phyloP scores from a whole-genome alignment of 2,888 invertebrate genomes.

The Pelosia muscerda region DNA sequence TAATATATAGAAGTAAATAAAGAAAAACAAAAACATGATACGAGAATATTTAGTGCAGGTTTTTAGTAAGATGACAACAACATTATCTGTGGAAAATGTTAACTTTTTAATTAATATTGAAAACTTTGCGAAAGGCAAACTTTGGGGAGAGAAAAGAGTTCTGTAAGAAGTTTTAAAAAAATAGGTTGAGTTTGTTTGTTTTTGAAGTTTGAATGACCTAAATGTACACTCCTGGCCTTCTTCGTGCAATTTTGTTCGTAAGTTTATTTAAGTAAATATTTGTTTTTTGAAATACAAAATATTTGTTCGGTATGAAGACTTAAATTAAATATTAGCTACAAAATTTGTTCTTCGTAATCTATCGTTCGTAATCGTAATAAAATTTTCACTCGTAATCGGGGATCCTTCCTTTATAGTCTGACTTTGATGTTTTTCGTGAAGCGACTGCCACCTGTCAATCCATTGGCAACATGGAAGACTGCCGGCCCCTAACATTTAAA shows the following conservation, averaged over 20 bases:
- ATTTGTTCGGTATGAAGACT: background rate
- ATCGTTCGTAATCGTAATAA: no score
- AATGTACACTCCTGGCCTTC: background rate
- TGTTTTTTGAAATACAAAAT: background rate
- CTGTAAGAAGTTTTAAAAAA: background rate
- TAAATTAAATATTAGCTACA: no score
- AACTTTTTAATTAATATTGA: conserved; percentile 14
- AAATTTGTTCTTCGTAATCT: no score
- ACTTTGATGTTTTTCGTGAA: no score
- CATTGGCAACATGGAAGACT: no score
- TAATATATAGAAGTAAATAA: background rate
- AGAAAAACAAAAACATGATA: background rate
- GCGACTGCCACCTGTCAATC: no score
- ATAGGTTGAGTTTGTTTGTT: conserved; percentile 5
- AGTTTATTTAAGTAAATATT: background rate
- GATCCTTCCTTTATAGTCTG: no score
- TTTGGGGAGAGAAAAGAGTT: conserved; percentile 7
- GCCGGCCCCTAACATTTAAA: no score
- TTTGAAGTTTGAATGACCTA: background rate
- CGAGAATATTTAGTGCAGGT: background rate
- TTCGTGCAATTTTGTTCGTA: background rate
- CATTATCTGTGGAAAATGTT: background rate
- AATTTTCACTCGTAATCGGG: no score
- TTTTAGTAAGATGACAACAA: background rate
- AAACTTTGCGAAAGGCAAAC: background rate